A percentile compares a stretch with the other conserved stretches of the same genome.
phyloP scores from a whole-genome alignment of 2,888 invertebrate species.

The Alloscopus bannaensis region DNA sequence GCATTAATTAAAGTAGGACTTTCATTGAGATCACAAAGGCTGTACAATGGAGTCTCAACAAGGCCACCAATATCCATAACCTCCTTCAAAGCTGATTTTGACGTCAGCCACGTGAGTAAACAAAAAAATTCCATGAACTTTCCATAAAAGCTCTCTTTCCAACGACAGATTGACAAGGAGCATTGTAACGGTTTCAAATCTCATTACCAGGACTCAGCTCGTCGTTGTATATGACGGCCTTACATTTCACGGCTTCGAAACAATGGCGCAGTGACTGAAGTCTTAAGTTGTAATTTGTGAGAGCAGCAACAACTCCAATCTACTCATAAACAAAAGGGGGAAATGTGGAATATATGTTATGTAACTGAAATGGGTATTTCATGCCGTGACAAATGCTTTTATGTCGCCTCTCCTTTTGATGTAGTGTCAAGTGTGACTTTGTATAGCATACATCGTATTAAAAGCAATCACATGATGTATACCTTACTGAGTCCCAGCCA shows the following conservation, averaged over 20 bases:
- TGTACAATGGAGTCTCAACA: slow-evolving; percentile 30
- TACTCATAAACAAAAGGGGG: slow-evolving; percentile 75
- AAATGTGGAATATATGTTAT: not conserved
- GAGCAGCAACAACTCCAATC: slow-evolving; percentile 87
- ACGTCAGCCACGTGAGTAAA: slow-evolving; percentile 50
- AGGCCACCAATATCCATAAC: slow-evolving; percentile 55
- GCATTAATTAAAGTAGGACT: slow-evolving; percentile 13
- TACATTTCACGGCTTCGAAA: slow-evolving; percentile 88
- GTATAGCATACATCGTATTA: too few relatives aligned
- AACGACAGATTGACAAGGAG: slow-evolving; percentile 42
- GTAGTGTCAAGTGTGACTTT: too few relatives aligned
- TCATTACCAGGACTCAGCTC: slow-evolving; percentile 81
- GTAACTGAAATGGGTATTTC: not conserved
- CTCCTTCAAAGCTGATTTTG: slow-evolving; percentile 36
- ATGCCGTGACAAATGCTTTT: too few relatives aligned
- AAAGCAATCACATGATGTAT: not conserved
- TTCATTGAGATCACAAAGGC: slow-evolving; percentile 32
- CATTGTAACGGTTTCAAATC: slow-evolving; percentile 61
- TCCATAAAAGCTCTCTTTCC: not conserved
- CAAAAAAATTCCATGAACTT: too few relatives aligned
- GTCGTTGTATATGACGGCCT: slow-evolving; percentile 87
- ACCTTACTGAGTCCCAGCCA: slow-evolving; percentile 90
- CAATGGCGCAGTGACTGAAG: slow-evolving; percentile 91
- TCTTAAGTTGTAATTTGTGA: slow-evolving; percentile 95
- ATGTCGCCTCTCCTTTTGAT: too few relatives aligned